Evolutionary conservation across 2,888 invertebrate species (phyloP), one percentile per base, ranked within the genome.

Genomic region (Drosophila stalkeri): DNA sequence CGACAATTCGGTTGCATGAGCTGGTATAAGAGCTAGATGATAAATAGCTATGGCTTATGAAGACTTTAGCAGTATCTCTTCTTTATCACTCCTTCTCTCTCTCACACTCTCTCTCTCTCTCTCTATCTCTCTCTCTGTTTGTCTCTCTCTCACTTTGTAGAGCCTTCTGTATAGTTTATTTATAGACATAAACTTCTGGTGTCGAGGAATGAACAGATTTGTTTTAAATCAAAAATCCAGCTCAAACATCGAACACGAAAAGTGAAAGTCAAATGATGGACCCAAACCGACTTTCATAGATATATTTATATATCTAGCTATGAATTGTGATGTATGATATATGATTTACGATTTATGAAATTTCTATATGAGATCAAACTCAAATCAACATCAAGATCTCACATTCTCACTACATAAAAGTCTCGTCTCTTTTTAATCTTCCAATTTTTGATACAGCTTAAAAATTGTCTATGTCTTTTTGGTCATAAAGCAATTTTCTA

Each of bases 201-300:
- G 84, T 78, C 61, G 79, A 77, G 64, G 68, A 69, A 65, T 84
- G 77, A 77, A 84, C 82, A 81, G 85, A 82, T 81, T 81, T 81
- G 31, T 62, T 23, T 35, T n/a, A 8, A 52, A 49, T 18, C 7
- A 55, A 54, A 74, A 82, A 82, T 79, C 81, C 37, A 46, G 70
- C 52, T 81, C 82, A 82, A 67, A 64, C 82, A 33, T 68, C 81
- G 56, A 74, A 57, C 79, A 79, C 77, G 44, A 67, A 52, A 77
- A 82, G 82, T 72, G 9, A 55, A 74, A 59, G 69, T 49, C 56
- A 3, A 23, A 16, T 37, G 20, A 9, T 14, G 27, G 7, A 27
- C 4, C 14, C 35, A 18, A 33, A 35, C 3, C 9, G 23, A 47
- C 16, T 3, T 23, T 1, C 27, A 6, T 27, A 27, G 4, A 27